phyloP scores from a whole-genome alignment of 2,797 vertebrate species.

The Lindbergichthys nudifrons region DNA sequence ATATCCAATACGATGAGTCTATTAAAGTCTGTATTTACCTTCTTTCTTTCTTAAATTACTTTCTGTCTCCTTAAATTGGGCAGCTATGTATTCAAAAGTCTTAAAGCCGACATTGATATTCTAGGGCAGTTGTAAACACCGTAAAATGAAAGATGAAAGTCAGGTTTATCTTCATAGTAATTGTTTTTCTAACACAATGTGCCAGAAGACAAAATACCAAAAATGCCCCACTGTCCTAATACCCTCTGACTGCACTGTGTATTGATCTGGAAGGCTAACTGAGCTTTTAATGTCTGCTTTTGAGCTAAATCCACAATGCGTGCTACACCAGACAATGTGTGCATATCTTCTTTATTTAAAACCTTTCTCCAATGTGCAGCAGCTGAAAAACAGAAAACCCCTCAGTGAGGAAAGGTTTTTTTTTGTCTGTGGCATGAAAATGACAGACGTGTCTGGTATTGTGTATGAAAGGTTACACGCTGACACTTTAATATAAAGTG shows the following conservation, averaged over 20 bases:
- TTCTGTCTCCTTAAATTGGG: background rate
- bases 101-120: background rate
- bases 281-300: slow-evolving; percentile 29
- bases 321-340: slow-evolving; percentile 12
- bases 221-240: slow-evolving; percentile 24
- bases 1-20: slow-evolving; percentile 14
- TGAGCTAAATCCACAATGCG: slow-evolving; percentile 33
- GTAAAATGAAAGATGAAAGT: slow-evolving; percentile 20
- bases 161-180: slow-evolving; percentile 13
- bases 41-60: slow-evolving; percentile 5
- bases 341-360: slow-evolving; percentile 27
- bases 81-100: background rate
- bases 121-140: slow-evolving; percentile 1
- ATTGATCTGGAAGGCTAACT: slow-evolving; percentile 37
- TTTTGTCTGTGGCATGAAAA: slow-evolving; percentile 55
- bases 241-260: slow-evolving; percentile 23
- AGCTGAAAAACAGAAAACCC: slow-evolving; percentile 16
- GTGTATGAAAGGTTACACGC: slow-evolving; percentile 57
- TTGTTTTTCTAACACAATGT: slow-evolving; percentile 20
- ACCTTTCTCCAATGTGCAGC: slow-evolving; percentile 19
- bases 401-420: slow-evolving; percentile 29
- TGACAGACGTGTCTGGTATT: slow-evolving; percentile 47
- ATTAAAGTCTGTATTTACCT: background rate
- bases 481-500: slow-evolving; percentile 52
- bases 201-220: slow-evolving; percentile 28